Conservation (phyloP, 2,797 vertebrate genomes). For the Sebastiscus albofasciatus region DNA sequence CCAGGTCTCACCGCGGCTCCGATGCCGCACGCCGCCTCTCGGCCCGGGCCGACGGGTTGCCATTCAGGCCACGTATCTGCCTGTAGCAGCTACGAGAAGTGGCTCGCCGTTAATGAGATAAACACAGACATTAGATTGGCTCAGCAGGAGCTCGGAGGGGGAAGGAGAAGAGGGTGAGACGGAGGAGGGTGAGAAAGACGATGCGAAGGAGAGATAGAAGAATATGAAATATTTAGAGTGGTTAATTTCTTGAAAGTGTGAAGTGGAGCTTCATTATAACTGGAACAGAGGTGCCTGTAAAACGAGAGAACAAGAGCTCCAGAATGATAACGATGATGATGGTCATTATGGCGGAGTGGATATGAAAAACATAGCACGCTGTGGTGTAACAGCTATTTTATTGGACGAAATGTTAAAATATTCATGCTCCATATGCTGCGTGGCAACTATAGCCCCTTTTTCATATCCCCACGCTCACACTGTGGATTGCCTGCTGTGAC, state of each 20-base stretch:
- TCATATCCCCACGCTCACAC: not conserved
- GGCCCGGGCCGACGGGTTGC: conserved; percentile 57
- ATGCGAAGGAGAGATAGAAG: conserved; percentile 29
- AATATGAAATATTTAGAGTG: conserved; percentile 56
- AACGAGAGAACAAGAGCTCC: not conserved
- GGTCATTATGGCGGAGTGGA: conserved; percentile 24
- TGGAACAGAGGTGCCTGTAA: conserved; percentile 21
- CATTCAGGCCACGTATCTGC: conserved; percentile 72
- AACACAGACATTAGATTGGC: conserved; percentile 79
- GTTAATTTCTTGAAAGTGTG: conserved; percentile 40
- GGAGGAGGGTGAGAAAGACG: conserved; percentile 8
- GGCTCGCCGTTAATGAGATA: conserved; percentile 79
- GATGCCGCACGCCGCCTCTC: not conserved
- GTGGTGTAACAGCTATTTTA: conserved; percentile 42
- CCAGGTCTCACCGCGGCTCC: conserved; percentile 17
- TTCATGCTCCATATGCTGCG: conserved; percentile 53
- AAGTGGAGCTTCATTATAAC: conserved; percentile 51
- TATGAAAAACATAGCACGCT: conserved; percentile 33
- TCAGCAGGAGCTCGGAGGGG: conserved; percentile 58
- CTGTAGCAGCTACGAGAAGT: conserved; percentile 71
- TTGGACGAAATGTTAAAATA: conserved; percentile 52
- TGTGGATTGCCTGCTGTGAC: conserved; percentile 43
- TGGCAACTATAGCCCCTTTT: conserved; percentile 11
- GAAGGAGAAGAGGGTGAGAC: conserved; percentile 23
- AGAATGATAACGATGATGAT: conserved; percentile 43